These are phyloP conservation scores for Lithophane socia DNA, from an alignment of 2,888 invertebrate genomes.

Conservation along the genomic window DNA sequence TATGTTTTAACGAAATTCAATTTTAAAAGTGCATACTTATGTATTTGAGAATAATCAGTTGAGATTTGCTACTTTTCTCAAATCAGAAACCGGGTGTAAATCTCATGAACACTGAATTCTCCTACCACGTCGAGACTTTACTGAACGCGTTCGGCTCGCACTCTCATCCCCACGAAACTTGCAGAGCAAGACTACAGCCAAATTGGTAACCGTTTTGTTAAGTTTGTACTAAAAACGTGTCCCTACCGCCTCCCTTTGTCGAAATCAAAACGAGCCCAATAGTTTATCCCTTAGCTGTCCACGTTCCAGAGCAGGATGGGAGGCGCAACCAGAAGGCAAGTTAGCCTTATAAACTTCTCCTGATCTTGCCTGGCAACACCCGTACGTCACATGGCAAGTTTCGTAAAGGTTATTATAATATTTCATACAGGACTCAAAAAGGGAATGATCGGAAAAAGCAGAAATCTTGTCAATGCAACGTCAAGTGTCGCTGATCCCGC, in stretches of 20 bases:
- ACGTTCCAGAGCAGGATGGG: constrained; percentile 43
- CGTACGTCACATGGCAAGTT: constrained; percentile 52
- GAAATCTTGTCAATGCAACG: constrained; percentile 55
- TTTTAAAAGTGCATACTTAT: too few species aligned
- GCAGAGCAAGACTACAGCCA: constrained; percentile 79
- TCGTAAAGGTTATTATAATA: constrained; percentile 41
- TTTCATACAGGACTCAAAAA: constrained; percentile 57
- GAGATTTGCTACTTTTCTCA: too few species aligned
- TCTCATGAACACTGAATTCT: constrained; percentile 47
- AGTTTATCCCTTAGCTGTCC: constrained; percentile 42
- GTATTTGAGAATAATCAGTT: too few species aligned
- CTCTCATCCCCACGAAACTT: constrained; percentile 60
- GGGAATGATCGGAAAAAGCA: constrained; percentile 63
- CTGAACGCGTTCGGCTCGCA: constrained; percentile 23
- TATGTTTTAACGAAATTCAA: too few species aligned
- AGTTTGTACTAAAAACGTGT: constrained; percentile 79
- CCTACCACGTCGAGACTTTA: constrained; percentile 5
- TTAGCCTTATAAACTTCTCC: too few species aligned
- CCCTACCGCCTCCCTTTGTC: constrained; percentile 81
- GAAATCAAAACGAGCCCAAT: constrained; percentile 61
- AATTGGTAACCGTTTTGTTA: constrained; percentile 74
- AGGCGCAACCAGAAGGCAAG: constrained; percentile 2
- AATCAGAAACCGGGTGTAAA: too few species aligned
- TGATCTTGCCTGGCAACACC: constrained; percentile 13
- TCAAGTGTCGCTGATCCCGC: constrained; percentile 18